Percentiles rank a stretch among this genome's conserved stretches.
These are phyloP conservation scores for Acanthiza pusilla DNA, from an alignment of 2,797 vertebrate genomes.

Conservation along the genomic window DNA sequence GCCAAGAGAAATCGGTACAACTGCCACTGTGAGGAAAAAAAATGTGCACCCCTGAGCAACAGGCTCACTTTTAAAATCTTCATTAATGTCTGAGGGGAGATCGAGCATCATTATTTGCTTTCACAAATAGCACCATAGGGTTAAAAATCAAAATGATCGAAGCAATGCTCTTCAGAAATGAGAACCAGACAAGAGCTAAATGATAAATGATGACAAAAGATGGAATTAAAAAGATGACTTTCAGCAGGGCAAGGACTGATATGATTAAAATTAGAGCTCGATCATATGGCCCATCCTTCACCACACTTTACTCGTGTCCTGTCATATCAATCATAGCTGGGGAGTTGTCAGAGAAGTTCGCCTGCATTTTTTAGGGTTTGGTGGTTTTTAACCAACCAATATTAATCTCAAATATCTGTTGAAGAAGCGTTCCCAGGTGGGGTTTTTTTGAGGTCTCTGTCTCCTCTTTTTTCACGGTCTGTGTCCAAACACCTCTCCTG, in stretches of 20 bases:
- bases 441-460: not conserved
- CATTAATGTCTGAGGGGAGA: not conserved
- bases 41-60: not conserved
- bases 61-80: not conserved
- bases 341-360: not conserved
- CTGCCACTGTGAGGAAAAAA: not conserved
- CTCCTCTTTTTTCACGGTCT: not conserved
- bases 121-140: not conserved
- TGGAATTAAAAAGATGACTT: not conserved
- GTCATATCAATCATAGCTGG: not conserved
- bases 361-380: not conserved
- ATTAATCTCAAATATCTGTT: not conserved
- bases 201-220: not conserved
- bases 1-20: not conserved
- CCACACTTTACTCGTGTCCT: not conserved
- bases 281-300: not conserved
- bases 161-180: not conserved
- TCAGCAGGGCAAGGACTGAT: not conserved
- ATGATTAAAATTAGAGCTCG: not conserved
- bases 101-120: not conserved
- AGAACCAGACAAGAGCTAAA: not conserved
- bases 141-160: not conserved
- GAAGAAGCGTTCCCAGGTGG: not conserved
- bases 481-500: not conserved
- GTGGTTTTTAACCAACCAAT: not conserved